A percentile compares a stretch with the other conserved stretches of the same genome.
phyloP scores from a whole-genome alignment of 2,888 invertebrate genomes.

The Apodemia zela region DNA sequence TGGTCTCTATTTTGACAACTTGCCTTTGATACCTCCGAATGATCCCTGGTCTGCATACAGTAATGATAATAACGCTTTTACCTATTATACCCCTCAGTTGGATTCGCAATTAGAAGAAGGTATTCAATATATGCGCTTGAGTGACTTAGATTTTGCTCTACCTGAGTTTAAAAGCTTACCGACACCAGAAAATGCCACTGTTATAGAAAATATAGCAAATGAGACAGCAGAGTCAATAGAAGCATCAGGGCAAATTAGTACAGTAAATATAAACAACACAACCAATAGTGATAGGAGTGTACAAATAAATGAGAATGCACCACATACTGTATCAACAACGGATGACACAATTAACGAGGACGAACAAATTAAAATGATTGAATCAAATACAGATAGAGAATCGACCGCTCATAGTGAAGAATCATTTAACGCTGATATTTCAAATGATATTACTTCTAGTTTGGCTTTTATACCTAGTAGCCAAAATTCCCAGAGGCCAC shows the following conservation, averaged over 20 bases:
- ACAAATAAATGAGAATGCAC: constrained; percentile 31
- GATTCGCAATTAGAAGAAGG: constrained; percentile 51
- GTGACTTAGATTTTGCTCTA: constrained; percentile 67
- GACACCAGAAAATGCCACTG: constrained; percentile 26
- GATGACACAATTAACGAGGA: constrained; percentile 33
- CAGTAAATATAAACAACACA: constrained; percentile 19
- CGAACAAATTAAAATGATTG: constrained; percentile 51
- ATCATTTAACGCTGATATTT: constrained; percentile 67
- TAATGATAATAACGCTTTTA: constrained; percentile 54
- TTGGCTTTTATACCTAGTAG: constrained; percentile 71
- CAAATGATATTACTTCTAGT: constrained; percentile 70
- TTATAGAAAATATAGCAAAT: constrained; percentile 25
- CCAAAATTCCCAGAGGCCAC: constrained; percentile 61
- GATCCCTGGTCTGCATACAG: constrained; percentile 71
- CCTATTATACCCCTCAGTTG: constrained; percentile 62
- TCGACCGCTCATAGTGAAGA: constrained; percentile 61
- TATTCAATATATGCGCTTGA: constrained; percentile 65
- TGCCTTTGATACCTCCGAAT: constrained; percentile 62
- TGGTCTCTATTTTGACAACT: constrained; percentile 60
- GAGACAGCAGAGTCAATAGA: constrained; percentile 40
- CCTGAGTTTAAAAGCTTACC: constrained; percentile 71
- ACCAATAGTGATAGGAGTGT: constrained; percentile 22
- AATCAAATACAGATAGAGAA: constrained; percentile 49
- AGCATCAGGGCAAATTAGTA: constrained; percentile 36
- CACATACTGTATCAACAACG: constrained; percentile 37